A percentile compares a stretch with the other conserved stretches of the same genome.
Evolutionary conservation across 1,140 invertebrate genomes (phyloP).

Genomic region (Onthophagus taurus): DNA sequence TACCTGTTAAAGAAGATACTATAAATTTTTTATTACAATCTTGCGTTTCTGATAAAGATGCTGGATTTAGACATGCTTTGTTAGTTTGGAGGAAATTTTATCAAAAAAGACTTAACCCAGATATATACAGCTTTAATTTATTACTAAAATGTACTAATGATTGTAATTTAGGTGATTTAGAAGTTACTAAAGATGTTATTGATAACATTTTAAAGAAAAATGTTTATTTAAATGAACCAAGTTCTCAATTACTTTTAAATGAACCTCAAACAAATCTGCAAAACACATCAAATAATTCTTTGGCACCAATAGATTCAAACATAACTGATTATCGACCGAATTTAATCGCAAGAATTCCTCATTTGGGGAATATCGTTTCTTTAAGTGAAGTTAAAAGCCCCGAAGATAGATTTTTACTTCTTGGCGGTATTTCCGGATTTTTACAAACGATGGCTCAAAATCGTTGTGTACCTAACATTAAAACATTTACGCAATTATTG

Average conservation of each 20-base stretch:
- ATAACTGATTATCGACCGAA: conserved; percentile 38
- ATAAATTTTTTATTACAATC: conserved; percentile 74
- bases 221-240: conserved; percentile 11
- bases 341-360: conserved; percentile 44
- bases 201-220: conserved; percentile 20
- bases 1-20: conserved; percentile 57
- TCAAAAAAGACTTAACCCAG: conserved; percentile 51
- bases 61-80: conserved; percentile 71
- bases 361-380: conserved; percentile 47
- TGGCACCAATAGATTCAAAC: too few species aligned
- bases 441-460: conserved; percentile 59
- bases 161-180: conserved; percentile 62
- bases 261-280: not conserved
- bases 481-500: conserved; percentile 69
- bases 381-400: conserved; percentile 45
- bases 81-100: conserved; percentile 78
- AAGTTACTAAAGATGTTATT: conserved; percentile 44
- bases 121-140: conserved; percentile 69
- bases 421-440: conserved; percentile 70
- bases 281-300: too few species aligned
- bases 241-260: not conserved
- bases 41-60: conserved; percentile 64
- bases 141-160: conserved; percentile 68
- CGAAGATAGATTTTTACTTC: conserved; percentile 62
- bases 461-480: conserved; percentile 61